Evolutionary conservation across 2,888 invertebrate genomes (phyloP).

Genomic region (Oasisia sp.): DNA sequence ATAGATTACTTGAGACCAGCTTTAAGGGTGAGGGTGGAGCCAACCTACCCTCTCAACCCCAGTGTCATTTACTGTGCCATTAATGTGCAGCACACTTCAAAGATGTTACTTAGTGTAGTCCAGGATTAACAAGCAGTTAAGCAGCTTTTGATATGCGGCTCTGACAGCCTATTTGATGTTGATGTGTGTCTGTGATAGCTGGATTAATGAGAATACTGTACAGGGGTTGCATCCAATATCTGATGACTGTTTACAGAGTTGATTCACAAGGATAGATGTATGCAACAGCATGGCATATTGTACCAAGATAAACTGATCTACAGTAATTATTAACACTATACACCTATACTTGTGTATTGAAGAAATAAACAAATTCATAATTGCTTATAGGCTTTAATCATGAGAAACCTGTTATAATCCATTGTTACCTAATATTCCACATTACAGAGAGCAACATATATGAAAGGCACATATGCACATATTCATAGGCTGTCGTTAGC

Average conservation of each 20-base stretch:
- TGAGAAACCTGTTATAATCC: not conserved
- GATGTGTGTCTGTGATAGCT: too few species aligned
- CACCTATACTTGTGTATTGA: not conserved
- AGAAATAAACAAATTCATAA: not conserved
- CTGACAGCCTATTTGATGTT: not conserved
- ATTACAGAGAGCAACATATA: not conserved
- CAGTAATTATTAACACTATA: not conserved
- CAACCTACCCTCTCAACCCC: too few species aligned
- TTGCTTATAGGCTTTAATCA: not conserved
- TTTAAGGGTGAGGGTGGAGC: not conserved
- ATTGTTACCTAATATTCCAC: not conserved
- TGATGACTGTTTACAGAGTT: not conserved
- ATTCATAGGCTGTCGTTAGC: not conserved
- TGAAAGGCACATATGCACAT: not conserved
- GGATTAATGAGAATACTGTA: not conserved
- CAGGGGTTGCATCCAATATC: not conserved
- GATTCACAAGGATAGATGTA: not conserved
- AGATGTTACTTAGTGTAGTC: not conserved
- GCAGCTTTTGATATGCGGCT: not conserved
- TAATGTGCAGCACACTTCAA: not conserved
- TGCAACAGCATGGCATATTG: not conserved
- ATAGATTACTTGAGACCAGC: too few species aligned
- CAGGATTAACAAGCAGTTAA: not conserved
- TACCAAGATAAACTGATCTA: constrained; percentile 6
- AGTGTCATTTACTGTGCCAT: too few species aligned